Evolutionary conservation across 2,113 vertebrate species (phyloP), one percentile per base, ranked within the genome.

Genomic region (Pelecanoides urinatrix): DNA sequence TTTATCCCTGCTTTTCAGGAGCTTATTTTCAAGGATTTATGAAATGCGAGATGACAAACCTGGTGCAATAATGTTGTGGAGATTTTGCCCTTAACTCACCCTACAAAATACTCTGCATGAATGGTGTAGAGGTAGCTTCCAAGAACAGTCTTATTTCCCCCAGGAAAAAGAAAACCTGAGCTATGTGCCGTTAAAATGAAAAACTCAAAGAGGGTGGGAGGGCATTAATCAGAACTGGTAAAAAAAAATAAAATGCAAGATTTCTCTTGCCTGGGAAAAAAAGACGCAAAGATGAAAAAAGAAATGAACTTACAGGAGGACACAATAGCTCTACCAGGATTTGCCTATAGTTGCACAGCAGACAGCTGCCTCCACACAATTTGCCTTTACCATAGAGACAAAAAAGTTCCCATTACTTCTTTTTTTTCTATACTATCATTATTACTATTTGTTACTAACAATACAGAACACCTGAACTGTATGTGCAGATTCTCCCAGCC

Each of bases 11-110:
- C 93, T 97, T 97, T 97, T 97, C 95, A 92, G 92, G 96, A 96
- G 96, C 96, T 97, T 97, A 96, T 97, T 98, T 98, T 92, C 89
- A 63, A 94, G 90, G 96, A 91, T 96, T 97, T 95, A 96, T 89
- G 98, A 97, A 98, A 97, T 81, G 84, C 90, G 97, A 98, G 93
- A 97, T 86, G 50, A 94, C 91, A 73, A 75, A 97, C 91, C 84
- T 92, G 84, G 59, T 77, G 76, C 27, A 75, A 25, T 94, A 91
- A 95, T 65, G 81, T 94, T 53, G 86, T 12, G 36, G 88, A 96
- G 74, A 80, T 92, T 95, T 96, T 90, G 90, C 84, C 91, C 95
- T 94, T 15, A 75, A 75, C 74, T 97, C 95, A 88, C 95, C 95
- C 91, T 59, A 85, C 94, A 95, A 97, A 96, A 94, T 50, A 77